These are phyloP conservation scores for Macrotrachela quadricornifera DNA, from an alignment of 1,140 invertebrate genomes.

Conservation along the genomic window DNA sequence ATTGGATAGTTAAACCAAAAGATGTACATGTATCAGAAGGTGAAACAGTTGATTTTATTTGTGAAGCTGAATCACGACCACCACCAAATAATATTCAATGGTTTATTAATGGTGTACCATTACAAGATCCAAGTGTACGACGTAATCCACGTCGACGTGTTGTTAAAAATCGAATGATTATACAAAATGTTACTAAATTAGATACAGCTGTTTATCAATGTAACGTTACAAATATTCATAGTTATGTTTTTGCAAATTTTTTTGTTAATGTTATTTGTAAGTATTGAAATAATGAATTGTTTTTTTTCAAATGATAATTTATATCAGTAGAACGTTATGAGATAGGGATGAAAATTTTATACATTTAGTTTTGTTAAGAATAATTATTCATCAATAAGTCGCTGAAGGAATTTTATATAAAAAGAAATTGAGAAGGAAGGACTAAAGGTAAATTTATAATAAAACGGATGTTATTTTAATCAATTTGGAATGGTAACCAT, in stretches of 20 bases:
- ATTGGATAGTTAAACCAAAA: conserved; percentile 66
- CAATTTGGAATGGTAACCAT: no score
- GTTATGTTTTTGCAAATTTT: conserved; percentile 91
- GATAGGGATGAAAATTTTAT: no score
- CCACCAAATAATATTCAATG: conserved; percentile 63
- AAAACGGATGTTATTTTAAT: no score
- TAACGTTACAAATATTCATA: conserved; percentile 89
- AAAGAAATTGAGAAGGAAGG: no score
- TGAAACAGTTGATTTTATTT: conserved; percentile 62
- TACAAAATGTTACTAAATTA: conserved; percentile 53
- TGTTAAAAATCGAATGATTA: conserved; percentile 47
- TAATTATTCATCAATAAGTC: no score
- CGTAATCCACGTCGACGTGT: conserved; percentile 43
- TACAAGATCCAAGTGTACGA: conserved; percentile 31
- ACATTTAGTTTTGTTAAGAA: no score
- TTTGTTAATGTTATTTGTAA: conserved; percentile 78
- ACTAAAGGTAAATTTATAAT: no score
- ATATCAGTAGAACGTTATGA: no score
- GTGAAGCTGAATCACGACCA: conserved; percentile 64
- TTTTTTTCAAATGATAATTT: no score
- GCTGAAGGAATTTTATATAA: no score
- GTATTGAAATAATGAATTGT: conserved; percentile 13
- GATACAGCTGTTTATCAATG: conserved; percentile 96
- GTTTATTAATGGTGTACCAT: conserved; percentile 82
- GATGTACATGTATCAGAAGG: conserved; percentile 68